Conservation (phyloP, 2,888 invertebrate genomes). For the Dendrolimus pini region DNA sequence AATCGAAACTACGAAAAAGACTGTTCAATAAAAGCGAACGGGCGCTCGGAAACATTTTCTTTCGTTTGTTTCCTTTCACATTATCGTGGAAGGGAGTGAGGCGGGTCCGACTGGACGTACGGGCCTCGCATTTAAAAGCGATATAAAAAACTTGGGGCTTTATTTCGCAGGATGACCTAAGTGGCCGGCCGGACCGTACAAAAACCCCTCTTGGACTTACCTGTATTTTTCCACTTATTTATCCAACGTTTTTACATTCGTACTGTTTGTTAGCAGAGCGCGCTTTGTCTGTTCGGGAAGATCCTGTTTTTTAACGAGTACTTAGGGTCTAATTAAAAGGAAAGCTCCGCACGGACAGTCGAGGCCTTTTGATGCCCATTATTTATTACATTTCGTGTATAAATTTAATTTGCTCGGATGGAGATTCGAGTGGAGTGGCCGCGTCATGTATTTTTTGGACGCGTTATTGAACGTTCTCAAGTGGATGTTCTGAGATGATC, state of each 20-base stretch:
- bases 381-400: slow-evolving; percentile 71
- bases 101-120: slow-evolving; percentile 58
- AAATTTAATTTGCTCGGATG: slow-evolving; percentile 71
- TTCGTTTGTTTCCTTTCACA: slow-evolving; percentile 74
- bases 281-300: slow-evolving; percentile 71
- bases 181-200: slow-evolving; percentile 72
- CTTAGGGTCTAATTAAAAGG: slow-evolving; percentile 76
- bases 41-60: slow-evolving; percentile 70
- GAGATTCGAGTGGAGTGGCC: slow-evolving; percentile 56
- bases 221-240: slow-evolving; percentile 77
- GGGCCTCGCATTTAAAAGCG: slow-evolving; percentile 72
- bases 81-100: slow-evolving; percentile 66
- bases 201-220: slow-evolving; percentile 73
- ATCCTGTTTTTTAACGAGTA: slow-evolving; percentile 76
- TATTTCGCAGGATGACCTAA: slow-evolving; percentile 76
- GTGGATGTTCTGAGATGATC: slow-evolving; percentile 33
- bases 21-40: slow-evolving; percentile 66
- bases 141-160: slow-evolving; percentile 73
- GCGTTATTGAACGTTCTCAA: slow-evolving; percentile 49
- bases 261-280: slow-evolving; percentile 66
- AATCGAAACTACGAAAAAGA: slow-evolving; percentile 66
- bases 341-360: slow-evolving; percentile 67
- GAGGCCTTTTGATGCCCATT: slow-evolving; percentile 72
- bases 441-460: slow-evolving; percentile 45
- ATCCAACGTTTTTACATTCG: slow-evolving; percentile 73